Conservation (phyloP, 1,140 invertebrate genomes). For the Rhynchophorus ferrugineus region DNA sequence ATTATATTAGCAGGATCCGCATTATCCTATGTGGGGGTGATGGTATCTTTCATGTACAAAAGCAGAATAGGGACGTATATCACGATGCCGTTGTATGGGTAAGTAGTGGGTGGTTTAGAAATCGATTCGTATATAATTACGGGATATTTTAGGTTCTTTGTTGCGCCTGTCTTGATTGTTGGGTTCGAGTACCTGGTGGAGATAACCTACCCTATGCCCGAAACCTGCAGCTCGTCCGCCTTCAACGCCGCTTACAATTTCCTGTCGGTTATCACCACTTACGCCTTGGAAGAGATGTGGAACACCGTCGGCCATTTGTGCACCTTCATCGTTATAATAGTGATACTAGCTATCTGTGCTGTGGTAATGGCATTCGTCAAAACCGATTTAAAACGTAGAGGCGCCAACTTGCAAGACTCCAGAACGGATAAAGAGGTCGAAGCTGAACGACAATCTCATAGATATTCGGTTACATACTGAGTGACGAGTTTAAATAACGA, state of each 20-base stretch:
- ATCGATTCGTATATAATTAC: no score
- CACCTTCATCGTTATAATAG: slow-evolving; percentile 19
- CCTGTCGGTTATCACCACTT: slow-evolving; percentile 24
- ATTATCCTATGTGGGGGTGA: slow-evolving; percentile 1
- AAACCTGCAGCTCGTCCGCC: slow-evolving; percentile 23
- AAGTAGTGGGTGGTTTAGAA: background rate
- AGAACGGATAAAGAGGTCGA: background rate
- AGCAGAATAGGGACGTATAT: slow-evolving; percentile 13
- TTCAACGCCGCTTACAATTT: slow-evolving; percentile 28
- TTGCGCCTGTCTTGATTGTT: slow-evolving; percentile 24
- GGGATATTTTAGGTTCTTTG: slow-evolving; percentile 33
- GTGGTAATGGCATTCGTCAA: slow-evolving; percentile 20
- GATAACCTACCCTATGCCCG: slow-evolving; percentile 31
- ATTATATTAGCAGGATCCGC: slow-evolving; percentile 3
- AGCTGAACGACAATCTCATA: no score
- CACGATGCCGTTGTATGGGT: slow-evolving; percentile 21
- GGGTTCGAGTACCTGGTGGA: slow-evolving; percentile 31
- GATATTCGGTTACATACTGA: no score
- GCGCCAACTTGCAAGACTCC: slow-evolving; percentile 23
- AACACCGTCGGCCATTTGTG: slow-evolving; percentile 15
- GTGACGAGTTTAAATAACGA: no score
- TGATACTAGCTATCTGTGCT: slow-evolving; percentile 15
- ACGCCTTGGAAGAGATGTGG: slow-evolving; percentile 21
- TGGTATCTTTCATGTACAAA: slow-evolving; percentile 2
- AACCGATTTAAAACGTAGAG: slow-evolving; percentile 24